Conservation (phyloP, 2,888 invertebrate genomes). For the Pseudoips prasinana region DNA sequence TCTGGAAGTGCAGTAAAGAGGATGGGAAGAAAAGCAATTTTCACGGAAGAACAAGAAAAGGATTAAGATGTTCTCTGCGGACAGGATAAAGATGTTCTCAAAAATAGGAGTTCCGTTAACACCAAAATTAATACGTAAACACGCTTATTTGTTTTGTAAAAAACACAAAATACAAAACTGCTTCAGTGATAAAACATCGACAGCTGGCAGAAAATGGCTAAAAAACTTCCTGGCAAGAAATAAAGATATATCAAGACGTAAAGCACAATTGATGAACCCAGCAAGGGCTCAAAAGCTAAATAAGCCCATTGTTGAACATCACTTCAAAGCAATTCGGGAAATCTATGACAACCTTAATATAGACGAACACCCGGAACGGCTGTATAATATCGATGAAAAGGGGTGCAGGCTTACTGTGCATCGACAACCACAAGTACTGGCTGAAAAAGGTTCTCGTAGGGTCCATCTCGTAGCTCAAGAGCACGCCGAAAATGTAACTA, state of each 20-base stretch:
- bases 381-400: constrained; percentile 28
- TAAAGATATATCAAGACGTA: not conserved
- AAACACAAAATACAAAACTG: not conserved
- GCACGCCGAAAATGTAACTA: constrained; percentile 30
- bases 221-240: not conserved
- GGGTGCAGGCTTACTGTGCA: constrained; percentile 19
- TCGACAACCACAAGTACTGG: constrained; percentile 20
- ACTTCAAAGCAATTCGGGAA: not conserved
- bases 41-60: no score
- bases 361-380: constrained; percentile 13
- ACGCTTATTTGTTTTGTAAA: not conserved
- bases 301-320: not conserved
- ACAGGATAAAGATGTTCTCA: not conserved
- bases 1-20: constrained; percentile 2
- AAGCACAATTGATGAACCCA: not conserved
- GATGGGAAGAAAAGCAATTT: no score
- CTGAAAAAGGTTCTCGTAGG: constrained; percentile 20
- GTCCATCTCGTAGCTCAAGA: constrained; percentile 23
- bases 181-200: not conserved
- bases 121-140: not conserved
- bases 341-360: constrained; percentile 19
- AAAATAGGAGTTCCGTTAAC: constrained; percentile 1
- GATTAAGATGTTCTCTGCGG: no score
- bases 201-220: not conserved
- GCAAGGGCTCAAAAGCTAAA: not conserved